phyloP scores from a whole-genome alignment of 2,797 vertebrate genomes.

The Podarcis lilfordi region DNA sequence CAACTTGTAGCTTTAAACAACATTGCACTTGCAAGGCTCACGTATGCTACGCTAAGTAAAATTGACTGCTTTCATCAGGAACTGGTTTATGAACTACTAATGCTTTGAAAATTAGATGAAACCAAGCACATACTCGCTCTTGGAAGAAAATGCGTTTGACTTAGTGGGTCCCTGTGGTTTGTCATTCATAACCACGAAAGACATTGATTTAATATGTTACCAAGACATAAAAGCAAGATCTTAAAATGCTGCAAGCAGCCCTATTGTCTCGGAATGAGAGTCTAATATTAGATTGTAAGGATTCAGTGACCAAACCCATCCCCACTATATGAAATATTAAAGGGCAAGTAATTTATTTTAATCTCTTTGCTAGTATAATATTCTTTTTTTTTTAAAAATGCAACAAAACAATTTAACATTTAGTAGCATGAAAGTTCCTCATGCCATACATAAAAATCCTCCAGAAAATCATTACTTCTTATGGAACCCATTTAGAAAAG shows the following conservation, averaged over 20 bases:
- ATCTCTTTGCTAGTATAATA: slow-evolving; percentile 37
- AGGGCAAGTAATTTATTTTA: slow-evolving; percentile 48
- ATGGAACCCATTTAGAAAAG: background rate
- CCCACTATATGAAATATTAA: slow-evolving; percentile 56
- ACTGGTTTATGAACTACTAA: slow-evolving; percentile 67
- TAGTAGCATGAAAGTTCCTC: background rate
- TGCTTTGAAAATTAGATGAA: slow-evolving; percentile 63
- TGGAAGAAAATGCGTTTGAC: slow-evolving; percentile 46
- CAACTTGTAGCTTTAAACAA: background rate
- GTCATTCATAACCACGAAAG: slow-evolving; percentile 61
- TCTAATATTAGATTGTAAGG: slow-evolving; percentile 66
- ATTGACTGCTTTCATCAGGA: slow-evolving; percentile 38
- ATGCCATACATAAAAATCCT: background rate
- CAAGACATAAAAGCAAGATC: slow-evolving; percentile 53
- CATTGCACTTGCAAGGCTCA: background rate
- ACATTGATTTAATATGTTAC: slow-evolving; percentile 58
- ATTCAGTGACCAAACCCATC: slow-evolving; percentile 57
- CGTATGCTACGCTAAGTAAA: background rate
- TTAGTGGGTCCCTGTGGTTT: slow-evolving; percentile 49
- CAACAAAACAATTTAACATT: slow-evolving; percentile 18
- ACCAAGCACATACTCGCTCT: slow-evolving; percentile 54
- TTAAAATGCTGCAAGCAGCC: slow-evolving; percentile 63
- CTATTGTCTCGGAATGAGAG: slow-evolving; percentile 63
- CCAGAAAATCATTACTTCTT: background rate
- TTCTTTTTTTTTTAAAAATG: slow-evolving; percentile 23